Conservation (phyloP, 2,888 invertebrate genomes). For the Sericinus montela region DNA sequence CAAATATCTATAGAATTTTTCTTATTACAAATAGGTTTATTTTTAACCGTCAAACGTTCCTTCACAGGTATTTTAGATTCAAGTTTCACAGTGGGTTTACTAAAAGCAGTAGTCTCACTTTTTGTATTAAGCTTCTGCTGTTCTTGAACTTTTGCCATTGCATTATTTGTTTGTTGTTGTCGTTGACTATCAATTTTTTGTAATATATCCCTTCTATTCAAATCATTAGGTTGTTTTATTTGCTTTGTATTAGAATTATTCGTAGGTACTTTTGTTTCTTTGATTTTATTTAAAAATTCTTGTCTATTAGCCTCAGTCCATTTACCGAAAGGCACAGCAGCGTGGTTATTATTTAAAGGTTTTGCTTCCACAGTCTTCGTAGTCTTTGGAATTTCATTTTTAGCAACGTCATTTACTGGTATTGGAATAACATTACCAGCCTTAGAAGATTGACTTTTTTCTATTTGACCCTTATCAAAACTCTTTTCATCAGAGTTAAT, state of each 20-base stretch:
- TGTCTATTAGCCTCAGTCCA: slow-evolving; percentile 71
- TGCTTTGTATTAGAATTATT: slow-evolving; percentile 55
- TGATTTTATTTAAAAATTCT: slow-evolving; percentile 66
- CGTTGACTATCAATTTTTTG: slow-evolving; percentile 69
- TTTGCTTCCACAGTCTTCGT: slow-evolving; percentile 30
- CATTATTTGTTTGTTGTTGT: slow-evolving; percentile 41
- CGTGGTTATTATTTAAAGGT: slow-evolving; percentile 48
- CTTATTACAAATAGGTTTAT: slow-evolving; percentile 33
- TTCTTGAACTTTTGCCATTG: slow-evolving; percentile 49
- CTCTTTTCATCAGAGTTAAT: background rate
- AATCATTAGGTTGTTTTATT: slow-evolving; percentile 66
- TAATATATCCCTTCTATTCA: slow-evolving; percentile 66
- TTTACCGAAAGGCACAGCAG: slow-evolving; percentile 67
- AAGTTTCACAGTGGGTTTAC: slow-evolving; percentile 26
- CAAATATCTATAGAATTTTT: slow-evolving; percentile 30
- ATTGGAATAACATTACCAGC: slow-evolving; percentile 12
- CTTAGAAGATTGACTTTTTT: slow-evolving; percentile 17
- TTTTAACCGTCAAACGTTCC: slow-evolving; percentile 16
- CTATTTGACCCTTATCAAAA: background rate
- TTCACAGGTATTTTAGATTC: slow-evolving; percentile 14
- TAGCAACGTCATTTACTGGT: slow-evolving; percentile 22
- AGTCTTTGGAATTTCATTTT: slow-evolving; percentile 24
- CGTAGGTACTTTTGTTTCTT: slow-evolving; percentile 52
- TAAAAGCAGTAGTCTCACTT: slow-evolving; percentile 49
- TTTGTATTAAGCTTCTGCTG: slow-evolving; percentile 41